Percentiles rank a stretch among this genome's conserved stretches.
phyloP scores from a whole-genome alignment of 2,888 invertebrate genomes.

The Zaprionus obscuricornis region DNA sequence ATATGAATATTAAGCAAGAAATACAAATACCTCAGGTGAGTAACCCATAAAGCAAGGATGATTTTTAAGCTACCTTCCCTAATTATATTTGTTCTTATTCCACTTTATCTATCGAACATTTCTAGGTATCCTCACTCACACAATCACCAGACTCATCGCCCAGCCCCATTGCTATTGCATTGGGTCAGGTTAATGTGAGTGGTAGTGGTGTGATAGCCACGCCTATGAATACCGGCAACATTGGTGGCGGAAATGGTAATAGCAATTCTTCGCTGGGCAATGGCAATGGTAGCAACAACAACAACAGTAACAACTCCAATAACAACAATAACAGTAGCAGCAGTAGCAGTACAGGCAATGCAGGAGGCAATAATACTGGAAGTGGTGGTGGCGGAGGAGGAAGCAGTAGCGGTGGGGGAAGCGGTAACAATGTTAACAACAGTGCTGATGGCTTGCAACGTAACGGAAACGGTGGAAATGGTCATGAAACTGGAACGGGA shows the following conservation, averaged over 20 bases:
- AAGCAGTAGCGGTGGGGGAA: conserved; percentile 68
- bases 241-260: conserved; percentile 80
- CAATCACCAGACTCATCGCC: conserved; percentile 96
- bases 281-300: conserved; percentile 63
- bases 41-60: conserved; percentile 8
- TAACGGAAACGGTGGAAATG: conserved; percentile 75
- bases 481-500: conserved; percentile 83
- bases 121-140: conserved; percentile 90
- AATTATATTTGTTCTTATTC: no score
- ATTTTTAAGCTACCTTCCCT: no score
- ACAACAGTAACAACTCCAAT: conserved; percentile 82
- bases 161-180: conserved; percentile 91
- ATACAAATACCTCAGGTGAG: conserved; percentile 96
- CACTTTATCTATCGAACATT: neutral
- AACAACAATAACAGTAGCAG: conserved; percentile 62
- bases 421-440: conserved; percentile 82
- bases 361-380: conserved; percentile 75
- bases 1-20: conserved; percentile 96
- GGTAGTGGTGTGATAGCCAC: conserved; percentile 80
- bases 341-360: conserved; percentile 76
- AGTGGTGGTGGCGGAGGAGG: conserved; percentile 77
- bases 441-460: conserved; percentile 77
- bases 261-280: conserved; percentile 57
- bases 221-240: conserved; percentile 83
- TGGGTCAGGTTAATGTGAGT: conserved; percentile 85